Evolutionary conservation across 2,797 vertebrate species (phyloP).

Genomic region (Natrix natrix): DNA sequence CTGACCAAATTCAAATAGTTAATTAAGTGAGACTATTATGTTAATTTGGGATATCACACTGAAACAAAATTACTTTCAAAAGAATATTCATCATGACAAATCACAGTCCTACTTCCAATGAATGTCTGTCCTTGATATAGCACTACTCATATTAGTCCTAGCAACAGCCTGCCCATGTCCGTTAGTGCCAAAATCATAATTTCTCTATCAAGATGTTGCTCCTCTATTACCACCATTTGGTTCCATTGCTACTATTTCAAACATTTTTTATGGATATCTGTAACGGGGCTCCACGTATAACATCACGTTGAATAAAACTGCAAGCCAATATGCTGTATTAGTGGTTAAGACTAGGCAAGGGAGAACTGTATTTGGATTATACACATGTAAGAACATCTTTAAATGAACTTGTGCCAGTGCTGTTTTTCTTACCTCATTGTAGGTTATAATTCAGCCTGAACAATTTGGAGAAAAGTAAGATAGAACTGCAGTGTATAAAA

Average conservation of each 20-base stretch:
- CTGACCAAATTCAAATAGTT: constrained; percentile 46
- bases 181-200: not conserved
- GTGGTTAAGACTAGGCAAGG: not conserved
- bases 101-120: not conserved
- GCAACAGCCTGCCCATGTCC: not conserved
- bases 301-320: not conserved
- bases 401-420: not conserved
- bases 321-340: not conserved
- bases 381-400: not conserved
- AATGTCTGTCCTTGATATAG: not conserved
- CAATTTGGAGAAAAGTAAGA: not conserved
- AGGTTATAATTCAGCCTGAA: not conserved
- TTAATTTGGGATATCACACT: constrained; percentile 50
- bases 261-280: not conserved
- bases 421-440: not conserved
- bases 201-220: not conserved
- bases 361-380: not conserved
- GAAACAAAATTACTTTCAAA: constrained; percentile 48
- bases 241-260: constrained; percentile 1
- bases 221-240: not conserved
- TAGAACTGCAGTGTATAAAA: not conserved
- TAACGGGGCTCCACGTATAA: not conserved
- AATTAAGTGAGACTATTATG: constrained; percentile 53
- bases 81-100: constrained; percentile 34
- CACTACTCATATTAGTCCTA: not conserved